phyloP scores from a whole-genome alignment of 2,797 vertebrate genomes.

The Melopsittacus undulatus region DNA sequence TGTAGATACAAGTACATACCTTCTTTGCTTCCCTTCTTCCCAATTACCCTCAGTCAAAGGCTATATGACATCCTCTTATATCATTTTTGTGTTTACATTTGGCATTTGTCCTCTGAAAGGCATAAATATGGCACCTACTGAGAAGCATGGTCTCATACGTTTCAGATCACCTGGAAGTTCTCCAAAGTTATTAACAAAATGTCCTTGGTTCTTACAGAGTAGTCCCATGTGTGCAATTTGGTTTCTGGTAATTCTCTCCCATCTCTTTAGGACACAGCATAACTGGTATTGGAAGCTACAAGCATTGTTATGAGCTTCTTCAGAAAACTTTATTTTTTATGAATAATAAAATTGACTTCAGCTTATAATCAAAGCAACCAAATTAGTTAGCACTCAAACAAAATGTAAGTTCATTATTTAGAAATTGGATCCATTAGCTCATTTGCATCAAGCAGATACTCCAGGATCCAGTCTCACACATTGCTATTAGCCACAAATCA shows the following conservation, averaged over 20 bases:
- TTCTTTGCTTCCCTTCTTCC: neutral
- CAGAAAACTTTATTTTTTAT: neutral
- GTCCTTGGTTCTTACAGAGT: neutral
- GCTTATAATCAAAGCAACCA: neutral
- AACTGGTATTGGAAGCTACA: neutral
- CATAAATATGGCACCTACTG: neutral
- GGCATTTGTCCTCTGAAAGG: neutral
- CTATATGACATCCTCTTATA: neutral
- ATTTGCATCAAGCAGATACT: conserved; percentile 1
- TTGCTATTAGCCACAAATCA: conserved; percentile 31
- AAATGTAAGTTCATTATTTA: neutral
- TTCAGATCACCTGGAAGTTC: neutral
- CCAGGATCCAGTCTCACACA: neutral
- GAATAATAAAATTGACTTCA: conserved; percentile 3
- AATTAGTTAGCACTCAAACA: neutral
- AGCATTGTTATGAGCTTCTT: neutral
- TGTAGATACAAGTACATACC: neutral
- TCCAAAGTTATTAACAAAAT: neutral
- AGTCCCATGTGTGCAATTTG: fast-evolving
- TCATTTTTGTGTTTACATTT: neutral
- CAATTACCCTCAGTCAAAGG: neutral
- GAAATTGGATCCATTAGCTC: neutral
- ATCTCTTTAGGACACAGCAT: neutral
- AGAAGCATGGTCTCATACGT: neutral
- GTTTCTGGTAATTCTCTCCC: neutral